phyloP scores from a whole-genome alignment of 2,113 vertebrate genomes.

The Pica pica region DNA sequence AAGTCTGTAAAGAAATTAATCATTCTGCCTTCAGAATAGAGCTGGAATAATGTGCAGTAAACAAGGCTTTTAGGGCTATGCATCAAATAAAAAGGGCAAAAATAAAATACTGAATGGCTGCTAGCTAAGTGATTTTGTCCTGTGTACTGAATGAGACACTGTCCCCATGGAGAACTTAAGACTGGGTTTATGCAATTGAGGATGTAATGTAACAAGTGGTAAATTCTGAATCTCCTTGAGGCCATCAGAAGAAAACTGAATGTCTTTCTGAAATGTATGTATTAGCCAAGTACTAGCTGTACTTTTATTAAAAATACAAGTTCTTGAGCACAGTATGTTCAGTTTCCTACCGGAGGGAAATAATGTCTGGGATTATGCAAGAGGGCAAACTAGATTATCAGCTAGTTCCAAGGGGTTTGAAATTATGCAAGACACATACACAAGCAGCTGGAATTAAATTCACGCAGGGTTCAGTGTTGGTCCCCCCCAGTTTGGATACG shows the following conservation, averaged over 20 bases:
- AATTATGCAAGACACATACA: neutral
- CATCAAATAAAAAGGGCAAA: constrained; percentile 29
- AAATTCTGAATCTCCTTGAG: neutral
- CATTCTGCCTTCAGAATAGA: constrained; percentile 39
- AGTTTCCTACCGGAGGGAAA: neutral
- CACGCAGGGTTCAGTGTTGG: neutral
- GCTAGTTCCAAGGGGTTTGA: neutral
- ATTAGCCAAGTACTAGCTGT: neutral
- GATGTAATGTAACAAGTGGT: neutral
- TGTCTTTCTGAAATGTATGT: neutral
- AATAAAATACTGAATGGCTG: constrained; percentile 5
- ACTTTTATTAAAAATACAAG: constrained; percentile 1
- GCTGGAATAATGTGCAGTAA: constrained; percentile 24
- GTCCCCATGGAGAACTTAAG: neutral
- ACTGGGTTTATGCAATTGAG: neutral
- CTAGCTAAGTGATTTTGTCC: neutral
- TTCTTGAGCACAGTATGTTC: constrained; percentile 12
- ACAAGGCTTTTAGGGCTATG: constrained; percentile 36
- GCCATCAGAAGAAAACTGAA: neutral
- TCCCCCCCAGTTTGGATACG: neutral
- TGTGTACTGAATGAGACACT: neutral
- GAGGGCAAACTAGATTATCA: neutral
- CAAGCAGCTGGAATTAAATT: neutral
- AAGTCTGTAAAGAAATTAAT: constrained; percentile 50
- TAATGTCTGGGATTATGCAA: neutral